Base-by-base conservation (phyloP, 2,888 invertebrate genomes). In the Dorcus hopei region DNA sequence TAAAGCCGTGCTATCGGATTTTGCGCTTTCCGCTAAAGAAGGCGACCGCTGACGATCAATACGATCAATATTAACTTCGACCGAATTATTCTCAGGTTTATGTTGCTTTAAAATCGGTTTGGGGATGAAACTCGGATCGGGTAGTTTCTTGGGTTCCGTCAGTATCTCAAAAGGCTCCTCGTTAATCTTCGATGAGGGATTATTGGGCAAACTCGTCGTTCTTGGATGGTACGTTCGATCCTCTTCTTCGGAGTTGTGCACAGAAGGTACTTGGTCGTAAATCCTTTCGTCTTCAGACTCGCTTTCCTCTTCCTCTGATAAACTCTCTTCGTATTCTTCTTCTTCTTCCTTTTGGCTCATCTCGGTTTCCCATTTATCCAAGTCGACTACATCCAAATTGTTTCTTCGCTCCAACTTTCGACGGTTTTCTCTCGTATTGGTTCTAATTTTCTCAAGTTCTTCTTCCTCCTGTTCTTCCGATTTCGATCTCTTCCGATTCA, bases 21-120 rank as follows among this genome's bases (percentile, higher is more conserved):
- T 14, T 5, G 42, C 23, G 11, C n/a, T 51, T 51, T 43, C 50
- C 16, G 52, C 57, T 16, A 73, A 62, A 14, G 73, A 73, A 49
- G 68, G 61, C 11, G 71, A 68, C 51, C 72, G 61, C 51, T 62
- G 62, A 54, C 69, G 43, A 39, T n/a, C 14, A 14, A 14, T 14
- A 14, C 14, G 55, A 38, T 39, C 47, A 50, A 64, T 59, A 61
- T 74, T 77, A 19, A 58, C 64, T 23, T 67, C 68, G 50, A 72
- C 72, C 6, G 26, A 33, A 42, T 19, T 19, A 19, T 2, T 19
- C 3, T 33, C 26, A 7, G 26, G 26, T 33, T 64, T 68, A 61
- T 73, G 76, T 72, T 92, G 26, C 26, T 33, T 92, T 9, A 92
- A 73, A 67, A 92, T 92, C 0, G 92, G 91, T 73, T 91, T 92